Evolutionary conservation across 2,113 vertebrate genomes (phyloP).

Genomic region (Anoplopoma fimbria): DNA sequence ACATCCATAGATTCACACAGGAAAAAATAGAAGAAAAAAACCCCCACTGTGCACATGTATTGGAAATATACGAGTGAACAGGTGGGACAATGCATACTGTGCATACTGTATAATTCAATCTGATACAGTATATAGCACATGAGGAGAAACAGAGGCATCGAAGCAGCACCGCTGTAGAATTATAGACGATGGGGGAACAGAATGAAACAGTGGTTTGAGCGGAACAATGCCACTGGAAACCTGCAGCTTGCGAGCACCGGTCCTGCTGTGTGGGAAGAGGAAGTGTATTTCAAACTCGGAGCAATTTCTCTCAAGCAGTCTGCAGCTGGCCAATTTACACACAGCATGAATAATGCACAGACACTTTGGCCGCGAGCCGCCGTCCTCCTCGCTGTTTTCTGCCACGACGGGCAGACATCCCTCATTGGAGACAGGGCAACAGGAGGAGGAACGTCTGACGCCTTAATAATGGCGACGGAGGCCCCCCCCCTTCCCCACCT

Average conservation of each 20-base stretch:
- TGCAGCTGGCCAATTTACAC: constrained; percentile 80
- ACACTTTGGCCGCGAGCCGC: constrained; percentile 39
- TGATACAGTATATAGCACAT: constrained; percentile 25
- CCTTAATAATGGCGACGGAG: constrained; percentile 29
- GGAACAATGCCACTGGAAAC: constrained; percentile 39
- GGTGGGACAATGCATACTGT: constrained; percentile 55
- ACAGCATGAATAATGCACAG: constrained; percentile 78
- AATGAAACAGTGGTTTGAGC: constrained; percentile 59
- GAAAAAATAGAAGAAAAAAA: constrained; percentile 20
- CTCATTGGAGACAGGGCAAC: constrained; percentile 37
- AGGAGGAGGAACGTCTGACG: constrained; percentile 22
- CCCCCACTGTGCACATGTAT: constrained; percentile 31
- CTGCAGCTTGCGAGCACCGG: constrained; percentile 38
- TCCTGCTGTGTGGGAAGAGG: constrained; percentile 56
- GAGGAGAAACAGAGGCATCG: constrained; percentile 37
- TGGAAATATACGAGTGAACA: constrained; percentile 64
- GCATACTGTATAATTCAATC: constrained; percentile 59
- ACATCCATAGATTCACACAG: constrained; percentile 49
- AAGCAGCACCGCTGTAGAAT: constrained; percentile 37
- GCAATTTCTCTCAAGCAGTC: constrained; percentile 67
- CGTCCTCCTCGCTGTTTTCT: constrained; percentile 48
- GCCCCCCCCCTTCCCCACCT: not conserved
- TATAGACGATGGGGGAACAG: constrained; percentile 63
- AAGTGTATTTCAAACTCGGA: constrained; percentile 52
- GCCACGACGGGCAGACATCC: constrained; percentile 38